Base-by-base conservation (phyloP, 1,140 invertebrate species). In the Meteorus sp. region DNA sequence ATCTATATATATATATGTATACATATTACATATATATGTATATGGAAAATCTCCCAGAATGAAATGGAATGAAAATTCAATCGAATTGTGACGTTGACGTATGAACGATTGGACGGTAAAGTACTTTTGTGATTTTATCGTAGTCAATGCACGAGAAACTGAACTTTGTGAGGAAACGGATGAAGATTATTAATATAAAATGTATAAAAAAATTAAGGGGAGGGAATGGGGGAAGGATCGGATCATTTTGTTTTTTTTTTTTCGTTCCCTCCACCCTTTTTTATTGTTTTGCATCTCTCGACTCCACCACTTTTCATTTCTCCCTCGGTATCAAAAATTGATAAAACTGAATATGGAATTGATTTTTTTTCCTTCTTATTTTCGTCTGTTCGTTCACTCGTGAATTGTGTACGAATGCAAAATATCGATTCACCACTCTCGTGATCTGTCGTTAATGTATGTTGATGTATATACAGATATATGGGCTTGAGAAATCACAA, bases 61-160 rank as follows among this genome's bases (percentile, higher is more conserved):
- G n/a, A 35, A 52, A 52, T 37, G 31, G 22, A 37, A 52, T 52
- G 31, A 52, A 35, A 52, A 37, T 20, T 35, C 19, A 52, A 52
- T 52, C 31, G 17, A 37, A 22, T 52, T 37, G 9, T 35, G 48
- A 52, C 29, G 48, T 35, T 52, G 50, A 52, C 50, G 27, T 29
- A 52, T 23, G 50, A 52, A 22, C 50, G n/a, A 52, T 52, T 52
- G 15, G 31, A 39, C 27, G 31, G 33, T 22, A 37, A 52, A 52
- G 50, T 52, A 52, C 50, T 52, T 52, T 52, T 52, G 15, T 20
- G 13, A 35, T 37, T 52, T 52, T 37, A 37, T 37, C 27, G 27
- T 20, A 35, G 31, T 37, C 19, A 25, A 22, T 31, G 19, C 31
- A 37, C 27, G 27, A n/a, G 25, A 15, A 20, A 1, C 37, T 4